Evolutionary conservation across 1,140 invertebrate species (phyloP).

Genomic region (Bursaphelenchus mucronatus): DNA sequence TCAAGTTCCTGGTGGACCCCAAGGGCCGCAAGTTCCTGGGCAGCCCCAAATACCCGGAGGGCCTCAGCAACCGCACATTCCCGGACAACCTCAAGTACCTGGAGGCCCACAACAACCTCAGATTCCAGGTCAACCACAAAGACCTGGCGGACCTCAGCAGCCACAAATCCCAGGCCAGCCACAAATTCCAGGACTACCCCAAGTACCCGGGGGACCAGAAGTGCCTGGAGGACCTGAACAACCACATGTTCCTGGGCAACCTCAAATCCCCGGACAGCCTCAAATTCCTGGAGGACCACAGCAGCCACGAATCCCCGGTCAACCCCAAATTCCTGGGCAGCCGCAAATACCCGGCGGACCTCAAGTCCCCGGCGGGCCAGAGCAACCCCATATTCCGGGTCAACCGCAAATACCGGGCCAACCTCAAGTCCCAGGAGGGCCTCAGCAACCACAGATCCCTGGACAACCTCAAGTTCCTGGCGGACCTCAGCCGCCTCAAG

Average conservation of each 20-base stretch:
- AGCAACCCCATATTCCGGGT: constrained; percentile 20
- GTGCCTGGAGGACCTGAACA: not conserved
- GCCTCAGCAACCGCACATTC: constrained; percentile 1
- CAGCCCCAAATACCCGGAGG: not conserved
- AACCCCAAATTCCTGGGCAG: not conserved
- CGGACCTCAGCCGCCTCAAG: not conserved
- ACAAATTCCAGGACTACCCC: constrained; percentile 12
- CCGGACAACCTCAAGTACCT: constrained; percentile 12
- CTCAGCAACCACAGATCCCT: constrained; percentile 15
- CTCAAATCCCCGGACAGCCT: constrained; percentile 5
- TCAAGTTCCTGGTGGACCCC: not conserved
- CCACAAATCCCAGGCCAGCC: constrained; percentile 18
- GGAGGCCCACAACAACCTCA: constrained; percentile 18
- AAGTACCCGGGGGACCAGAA: too few relatives aligned
- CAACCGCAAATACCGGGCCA: constrained; percentile 22
- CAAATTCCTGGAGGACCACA: not conserved
- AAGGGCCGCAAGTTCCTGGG: not conserved
- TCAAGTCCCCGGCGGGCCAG: constrained; percentile 15
- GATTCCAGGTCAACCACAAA: constrained; percentile 12
- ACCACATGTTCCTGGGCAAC: not conserved
- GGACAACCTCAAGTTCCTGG: constrained; percentile 12
- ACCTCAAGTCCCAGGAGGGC: constrained; percentile 16
- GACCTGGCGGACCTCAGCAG: constrained; percentile 13
- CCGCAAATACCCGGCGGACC: constrained; percentile 4
- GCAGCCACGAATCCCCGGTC: not conserved